Evolutionary conservation across 2,113 vertebrate species (phyloP).

Genomic region (Puffinus mauretanicus): DNA sequence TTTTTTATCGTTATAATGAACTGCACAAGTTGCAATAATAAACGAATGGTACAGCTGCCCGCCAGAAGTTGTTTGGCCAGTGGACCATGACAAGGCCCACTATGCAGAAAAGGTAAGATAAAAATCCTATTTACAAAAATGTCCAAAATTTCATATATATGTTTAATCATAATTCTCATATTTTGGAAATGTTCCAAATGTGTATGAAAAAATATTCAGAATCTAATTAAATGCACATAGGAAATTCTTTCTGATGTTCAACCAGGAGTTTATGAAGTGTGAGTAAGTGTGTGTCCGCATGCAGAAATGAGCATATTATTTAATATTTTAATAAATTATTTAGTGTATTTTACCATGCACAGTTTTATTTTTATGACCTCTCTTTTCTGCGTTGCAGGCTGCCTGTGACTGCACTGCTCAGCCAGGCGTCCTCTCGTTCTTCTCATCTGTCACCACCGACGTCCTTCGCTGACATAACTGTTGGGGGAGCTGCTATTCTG

Average conservation of each 20-base stretch:
- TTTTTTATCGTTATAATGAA: neutral
- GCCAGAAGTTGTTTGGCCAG: neutral
- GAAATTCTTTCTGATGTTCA: constrained; percentile 28
- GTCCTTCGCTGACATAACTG: neutral
- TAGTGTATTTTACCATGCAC: neutral
- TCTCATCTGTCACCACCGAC: neutral
- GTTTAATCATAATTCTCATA: neutral
- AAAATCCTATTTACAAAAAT: neutral
- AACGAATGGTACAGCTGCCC: fast-evolving
- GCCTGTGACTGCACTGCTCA: neutral
- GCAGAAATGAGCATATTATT: neutral
- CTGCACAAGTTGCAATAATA: neutral
- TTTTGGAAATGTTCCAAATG: neutral
- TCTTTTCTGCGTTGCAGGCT: neutral
- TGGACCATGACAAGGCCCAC: neutral
- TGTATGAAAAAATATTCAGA: neutral
- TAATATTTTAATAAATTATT: neutral
- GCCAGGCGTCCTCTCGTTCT: neutral
- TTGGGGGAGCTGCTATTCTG: neutral
- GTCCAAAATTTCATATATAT: neutral
- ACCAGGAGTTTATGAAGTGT: neutral
- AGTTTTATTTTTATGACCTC: neutral
- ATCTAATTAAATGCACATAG: neutral
- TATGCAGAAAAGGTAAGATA: neutral
- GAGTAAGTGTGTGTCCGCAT: neutral